phyloP scores from a whole-genome alignment of 1,140 invertebrate species.

The Ceratitis capitata region DNA sequence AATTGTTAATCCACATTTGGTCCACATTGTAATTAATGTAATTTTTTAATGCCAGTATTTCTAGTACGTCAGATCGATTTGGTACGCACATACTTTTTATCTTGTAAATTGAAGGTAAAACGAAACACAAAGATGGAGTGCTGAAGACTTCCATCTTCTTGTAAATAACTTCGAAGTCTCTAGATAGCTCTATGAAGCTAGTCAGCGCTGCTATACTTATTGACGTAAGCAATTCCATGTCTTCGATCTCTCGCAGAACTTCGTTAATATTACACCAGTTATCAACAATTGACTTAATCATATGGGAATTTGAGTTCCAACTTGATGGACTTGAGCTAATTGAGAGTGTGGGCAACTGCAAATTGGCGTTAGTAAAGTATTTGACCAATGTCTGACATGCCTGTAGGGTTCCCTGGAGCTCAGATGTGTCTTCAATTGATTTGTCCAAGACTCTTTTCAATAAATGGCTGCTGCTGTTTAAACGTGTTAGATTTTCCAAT shows the following conservation, averaged over 20 bases:
- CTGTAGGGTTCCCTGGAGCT: too few species aligned
- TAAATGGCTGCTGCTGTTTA: background rate
- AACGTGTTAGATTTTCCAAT: background rate
- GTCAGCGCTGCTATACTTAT: background rate
- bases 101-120: background rate
- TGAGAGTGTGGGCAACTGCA: background rate
- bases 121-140: background rate
- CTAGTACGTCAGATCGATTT: background rate
- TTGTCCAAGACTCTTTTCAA: background rate
- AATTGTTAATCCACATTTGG: background rate
- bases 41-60: background rate
- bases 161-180: background rate
- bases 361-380: background rate
- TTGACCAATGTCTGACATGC: too few species aligned
- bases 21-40: background rate
- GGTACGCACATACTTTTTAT: background rate
- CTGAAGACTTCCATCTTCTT: background rate
- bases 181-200: background rate
- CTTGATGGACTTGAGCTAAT: background rate
- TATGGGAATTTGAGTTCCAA: background rate
- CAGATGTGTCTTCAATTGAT: too few species aligned
- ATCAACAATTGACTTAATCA: background rate
- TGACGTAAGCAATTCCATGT: background rate
- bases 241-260: background rate
- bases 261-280: background rate